Evolutionary conservation across 1,140 invertebrate species (phyloP), one percentile per base, ranked within the genome.

Genomic region (Drosophila triauraria): DNA sequence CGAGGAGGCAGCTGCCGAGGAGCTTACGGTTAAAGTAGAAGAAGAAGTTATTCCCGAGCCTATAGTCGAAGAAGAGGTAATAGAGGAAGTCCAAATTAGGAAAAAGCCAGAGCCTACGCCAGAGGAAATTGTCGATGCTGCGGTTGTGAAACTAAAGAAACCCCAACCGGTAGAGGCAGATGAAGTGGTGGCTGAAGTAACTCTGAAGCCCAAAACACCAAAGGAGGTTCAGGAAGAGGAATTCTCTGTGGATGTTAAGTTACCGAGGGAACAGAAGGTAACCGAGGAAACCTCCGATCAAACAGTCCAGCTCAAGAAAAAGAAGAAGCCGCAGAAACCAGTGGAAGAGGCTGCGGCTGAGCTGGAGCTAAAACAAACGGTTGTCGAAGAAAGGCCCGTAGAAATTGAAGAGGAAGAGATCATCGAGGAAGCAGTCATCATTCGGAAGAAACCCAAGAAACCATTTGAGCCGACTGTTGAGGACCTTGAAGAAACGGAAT

Each of bases 311-410:
- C 62, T 91, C 0, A 92, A 92, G 46, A 91, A 91, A 42, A 92
- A 93, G 62, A 93, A 93, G 65, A 94, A 92, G 62, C 92, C 92
- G 4, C 75, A 80, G 6, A 92, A 87, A 20, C 61, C 74, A 7
- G 60, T 75, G 3, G 91, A 92, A 71, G 94, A 94, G 82, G 92
- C 91, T 53, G 92, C 92, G 4, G 93, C 93, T 71, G 93, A 94
- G 48, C 53, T 95, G 5, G 93, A 93, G 4, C 92, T 94, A 12
- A 92, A 92, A 38, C 93, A 94, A 69, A 84, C 90, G 38, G 65
- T 91, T 4, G 51, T 91, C 2, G 91, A 92, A 60, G 91, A 94
- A 63, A 77, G 87, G 17, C 86, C 93, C 1, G 88, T 93, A 27
- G 93, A 94, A 75, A 71, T 93, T 35, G 83, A 91, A 53, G 93